Evolutionary conservation across 2,113 vertebrate species (phyloP).

Genomic region (Siniperca chuatsi): DNA sequence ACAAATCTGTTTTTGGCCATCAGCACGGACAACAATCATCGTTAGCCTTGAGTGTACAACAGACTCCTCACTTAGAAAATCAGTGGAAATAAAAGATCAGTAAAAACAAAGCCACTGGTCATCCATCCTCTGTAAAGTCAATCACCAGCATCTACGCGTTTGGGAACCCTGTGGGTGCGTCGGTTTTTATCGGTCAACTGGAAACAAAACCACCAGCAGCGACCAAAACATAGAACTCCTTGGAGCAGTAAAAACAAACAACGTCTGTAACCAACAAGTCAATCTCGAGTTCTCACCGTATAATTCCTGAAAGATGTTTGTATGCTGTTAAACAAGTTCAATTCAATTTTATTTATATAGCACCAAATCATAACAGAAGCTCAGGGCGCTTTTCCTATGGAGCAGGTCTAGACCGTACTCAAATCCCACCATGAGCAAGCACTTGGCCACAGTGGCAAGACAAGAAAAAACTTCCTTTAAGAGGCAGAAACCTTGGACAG

Average conservation of each 20-base stretch:
- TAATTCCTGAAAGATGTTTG: not conserved
- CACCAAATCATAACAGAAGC: no score
- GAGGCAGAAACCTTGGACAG: no score
- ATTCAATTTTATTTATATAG: no score
- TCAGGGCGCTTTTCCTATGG: no score
- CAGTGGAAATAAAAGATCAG: not conserved
- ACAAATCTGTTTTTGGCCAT: not conserved
- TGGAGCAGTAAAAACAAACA: not conserved
- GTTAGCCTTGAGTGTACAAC: not conserved
- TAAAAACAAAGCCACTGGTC: not conserved
- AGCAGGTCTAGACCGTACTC: no score
- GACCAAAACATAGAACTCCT: not conserved
- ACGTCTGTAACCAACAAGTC: not conserved
- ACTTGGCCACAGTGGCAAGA: no score
- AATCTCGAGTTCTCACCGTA: not conserved
- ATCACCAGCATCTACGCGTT: no score
- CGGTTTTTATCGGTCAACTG: not conserved
- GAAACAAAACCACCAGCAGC: not conserved
- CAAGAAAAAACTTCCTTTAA: no score
- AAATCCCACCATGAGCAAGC: no score
- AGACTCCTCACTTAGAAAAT: not conserved
- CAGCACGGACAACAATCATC: not conserved
- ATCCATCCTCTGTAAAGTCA: not conserved
- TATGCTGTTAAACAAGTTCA: no score
- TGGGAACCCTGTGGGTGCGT: no score